Conservation (phyloP, 2,797 vertebrate species). For the Sparidentex hasta region DNA sequence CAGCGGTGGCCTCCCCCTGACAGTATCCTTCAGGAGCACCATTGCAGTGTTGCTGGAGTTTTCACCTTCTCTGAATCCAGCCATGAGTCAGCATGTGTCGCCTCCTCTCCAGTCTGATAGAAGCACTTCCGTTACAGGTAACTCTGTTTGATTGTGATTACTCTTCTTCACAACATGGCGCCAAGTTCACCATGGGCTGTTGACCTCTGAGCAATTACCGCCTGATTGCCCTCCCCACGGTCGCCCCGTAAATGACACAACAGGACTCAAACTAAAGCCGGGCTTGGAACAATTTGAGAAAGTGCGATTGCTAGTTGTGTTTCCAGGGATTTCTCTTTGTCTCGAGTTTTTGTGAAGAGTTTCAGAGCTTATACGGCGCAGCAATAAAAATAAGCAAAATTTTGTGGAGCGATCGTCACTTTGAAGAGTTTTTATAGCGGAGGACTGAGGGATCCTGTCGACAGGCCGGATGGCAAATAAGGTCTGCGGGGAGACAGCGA, state of each 20-base stretch:
- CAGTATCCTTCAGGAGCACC: too few species aligned
- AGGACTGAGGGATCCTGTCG: constrained; percentile 34
- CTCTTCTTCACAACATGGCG: constrained; percentile 44
- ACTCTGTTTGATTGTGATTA: constrained; percentile 67
- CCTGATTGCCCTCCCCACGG: constrained; percentile 54
- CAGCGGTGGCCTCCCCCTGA: too few species aligned
- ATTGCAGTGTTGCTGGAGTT: too few species aligned
- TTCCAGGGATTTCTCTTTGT: constrained; percentile 37
- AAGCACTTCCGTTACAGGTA: constrained; percentile 34
- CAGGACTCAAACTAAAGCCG: background rate
- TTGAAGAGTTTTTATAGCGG: constrained; percentile 51
- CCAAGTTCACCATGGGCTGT: constrained; percentile 29
- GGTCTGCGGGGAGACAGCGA: constrained; percentile 46
- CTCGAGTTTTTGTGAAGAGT: background rate
- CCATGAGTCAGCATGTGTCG: constrained; percentile 46
- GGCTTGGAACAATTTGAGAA: constrained; percentile 12
- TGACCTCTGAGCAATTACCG: constrained; percentile 60
- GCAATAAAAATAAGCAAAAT: constrained; percentile 49
- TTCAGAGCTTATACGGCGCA: background rate
- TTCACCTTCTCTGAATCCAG: background rate
- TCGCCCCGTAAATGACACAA: constrained; percentile 21
- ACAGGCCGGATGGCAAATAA: constrained; percentile 51
- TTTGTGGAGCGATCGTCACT: constrained; percentile 43
- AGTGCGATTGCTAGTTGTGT: constrained; percentile 5
- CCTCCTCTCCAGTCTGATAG: constrained; percentile 30